Base-by-base conservation (phyloP, 2,113 vertebrate species). In the Monarcha castaneiventris region DNA sequence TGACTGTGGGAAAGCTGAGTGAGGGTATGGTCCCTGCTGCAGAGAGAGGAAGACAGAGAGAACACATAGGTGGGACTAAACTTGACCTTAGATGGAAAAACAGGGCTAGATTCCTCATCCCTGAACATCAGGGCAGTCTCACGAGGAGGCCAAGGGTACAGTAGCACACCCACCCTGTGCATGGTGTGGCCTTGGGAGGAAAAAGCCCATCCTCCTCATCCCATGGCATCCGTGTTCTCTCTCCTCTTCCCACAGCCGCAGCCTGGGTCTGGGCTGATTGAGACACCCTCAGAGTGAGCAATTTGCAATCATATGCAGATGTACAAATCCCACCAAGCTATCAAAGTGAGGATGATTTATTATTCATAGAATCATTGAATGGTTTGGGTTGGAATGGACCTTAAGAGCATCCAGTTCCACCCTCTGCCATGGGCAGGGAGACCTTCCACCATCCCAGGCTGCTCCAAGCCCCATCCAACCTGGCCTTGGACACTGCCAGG, bases 391-490 rank as follows among this genome's bases (percentile, higher is more conserved):
- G 23, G 33, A 69, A 77, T 27, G 17, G 29, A 52, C 19, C 7
- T 10, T 11, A 39, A 20, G 23, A 17, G 1, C 30, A 56, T 9
- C 11, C 14, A 21, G 11, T 21, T 5, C 21, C 22, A 10, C 5
- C 1, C 2, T 9, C 26, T 71, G 20, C 9, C 11, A 22, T 22
- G 25, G 22, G 4, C n/a, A 68, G 46, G 62, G 46, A 41, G 29
- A 39, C 1, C 11, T 61, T 2, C 39, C 37, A 52, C 43, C 2
- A 0, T 26, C 11, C 35, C 58, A 64, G 43, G 30, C 0, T 32
- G 25, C 39, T 82, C 61, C 52, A 52, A 82, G 13, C 44, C 23
- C 37, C 0, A 0, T 1, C 52, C 44, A 52, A 0, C 52, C 59
- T 59, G 86, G 19, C 6, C 9, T 67, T 29, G 61, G 6, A 7